These are phyloP conservation scores for Cerastoderma edule DNA, from an alignment of 2,888 invertebrate species.

Conservation along the genomic window DNA sequence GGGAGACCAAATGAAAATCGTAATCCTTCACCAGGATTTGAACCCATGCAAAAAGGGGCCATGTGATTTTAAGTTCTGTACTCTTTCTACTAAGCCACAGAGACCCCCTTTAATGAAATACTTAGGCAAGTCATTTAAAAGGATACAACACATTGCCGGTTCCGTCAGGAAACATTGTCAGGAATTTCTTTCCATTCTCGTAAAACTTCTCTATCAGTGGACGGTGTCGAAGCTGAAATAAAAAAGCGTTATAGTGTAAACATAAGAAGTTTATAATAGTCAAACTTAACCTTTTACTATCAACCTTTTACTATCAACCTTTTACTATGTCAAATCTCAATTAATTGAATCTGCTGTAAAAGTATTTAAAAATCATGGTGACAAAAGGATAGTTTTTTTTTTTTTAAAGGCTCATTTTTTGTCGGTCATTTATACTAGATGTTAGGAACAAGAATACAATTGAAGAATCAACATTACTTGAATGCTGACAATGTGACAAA, in stretches of 20 bases:
- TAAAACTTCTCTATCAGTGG: constrained; percentile 79
- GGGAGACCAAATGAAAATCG: too few species aligned
- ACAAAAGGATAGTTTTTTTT: background rate
- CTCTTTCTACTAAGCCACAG: too few species aligned
- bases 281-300: background rate
- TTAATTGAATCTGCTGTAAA: background rate
- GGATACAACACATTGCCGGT: constrained; percentile 83
- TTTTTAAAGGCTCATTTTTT: too few species aligned
- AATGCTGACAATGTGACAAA: too few species aligned
- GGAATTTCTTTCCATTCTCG: constrained; percentile 78
- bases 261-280: background rate
- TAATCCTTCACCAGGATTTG: too few species aligned
- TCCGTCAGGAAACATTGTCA: constrained; percentile 82
- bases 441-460: too few species aligned
- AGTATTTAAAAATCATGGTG: background rate
- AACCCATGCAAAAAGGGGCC: too few species aligned
- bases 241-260: too few species aligned
- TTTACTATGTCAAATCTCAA: background rate
- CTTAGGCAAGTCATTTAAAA: constrained; percentile 45
- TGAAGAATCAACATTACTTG: too few species aligned
- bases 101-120: background rate
- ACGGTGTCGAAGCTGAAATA: constrained; percentile 69
- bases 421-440: too few species aligned
- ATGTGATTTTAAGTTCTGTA: too few species aligned
- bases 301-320: background rate